Percentiles rank a stretch among this genome's conserved stretches.
These are phyloP conservation scores for Pseudomyrmex sp. DNA, from an alignment of 1,140 invertebrate species.

Conservation along the genomic window DNA sequence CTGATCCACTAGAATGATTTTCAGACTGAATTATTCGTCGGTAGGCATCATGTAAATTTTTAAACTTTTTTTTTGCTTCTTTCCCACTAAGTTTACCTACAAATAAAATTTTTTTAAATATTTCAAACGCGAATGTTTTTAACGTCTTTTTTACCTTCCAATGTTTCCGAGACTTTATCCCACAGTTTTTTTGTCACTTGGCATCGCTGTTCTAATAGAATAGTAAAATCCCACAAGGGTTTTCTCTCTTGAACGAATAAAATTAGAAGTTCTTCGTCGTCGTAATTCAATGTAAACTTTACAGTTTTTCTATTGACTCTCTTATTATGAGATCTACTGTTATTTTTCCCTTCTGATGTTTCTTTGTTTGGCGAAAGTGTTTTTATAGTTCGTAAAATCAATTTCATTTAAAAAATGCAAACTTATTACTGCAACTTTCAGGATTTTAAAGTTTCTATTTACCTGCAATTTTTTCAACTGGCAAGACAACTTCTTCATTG, in stretches of 20 bases:
- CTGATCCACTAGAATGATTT: too few relatives aligned
- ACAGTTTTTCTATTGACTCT: background rate
- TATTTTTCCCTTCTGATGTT: background rate
- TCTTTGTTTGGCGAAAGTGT: background rate
- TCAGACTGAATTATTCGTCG: background rate
- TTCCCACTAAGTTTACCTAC: background rate
- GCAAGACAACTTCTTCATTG: background rate
- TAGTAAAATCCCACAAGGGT: background rate
- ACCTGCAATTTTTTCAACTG: constrained; percentile 5
- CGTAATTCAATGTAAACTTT: background rate
- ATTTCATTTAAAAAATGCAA: background rate
- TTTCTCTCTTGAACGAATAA: background rate
- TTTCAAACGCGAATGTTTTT: background rate
- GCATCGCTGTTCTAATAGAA: constrained; percentile 1
- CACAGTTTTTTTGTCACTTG: background rate
- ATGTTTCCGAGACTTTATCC: background rate
- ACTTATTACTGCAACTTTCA: background rate
- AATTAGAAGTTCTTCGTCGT: background rate
- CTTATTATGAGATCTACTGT: background rate
- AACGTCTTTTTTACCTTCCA: background rate
- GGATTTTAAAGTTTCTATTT: background rate
- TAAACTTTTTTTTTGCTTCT: constrained; percentile 29
- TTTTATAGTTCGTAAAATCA: background rate
- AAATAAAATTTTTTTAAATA: background rate
- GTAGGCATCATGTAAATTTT: constrained; percentile 19